phyloP scores from a whole-genome alignment of 2,888 invertebrate species.

The Synergus laeviventris region DNA sequence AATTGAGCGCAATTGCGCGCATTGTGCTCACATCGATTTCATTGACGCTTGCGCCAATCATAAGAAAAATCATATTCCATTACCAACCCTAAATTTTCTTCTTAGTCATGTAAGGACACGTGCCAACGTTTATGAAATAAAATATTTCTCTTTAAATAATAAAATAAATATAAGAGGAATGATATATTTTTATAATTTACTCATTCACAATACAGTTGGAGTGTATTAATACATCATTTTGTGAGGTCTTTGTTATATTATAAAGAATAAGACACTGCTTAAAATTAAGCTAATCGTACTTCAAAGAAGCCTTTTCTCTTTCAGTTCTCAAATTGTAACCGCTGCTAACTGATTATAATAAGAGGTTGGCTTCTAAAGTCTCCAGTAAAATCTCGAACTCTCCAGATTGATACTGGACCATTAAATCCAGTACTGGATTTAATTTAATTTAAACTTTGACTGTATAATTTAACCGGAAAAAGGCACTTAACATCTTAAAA shows the following conservation, averaged over 20 bases:
- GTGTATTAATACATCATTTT: background rate
- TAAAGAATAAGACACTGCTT: background rate
- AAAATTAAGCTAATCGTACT: background rate
- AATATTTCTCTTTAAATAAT: too few species aligned
- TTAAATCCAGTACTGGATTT: background rate
- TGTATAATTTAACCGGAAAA: background rate
- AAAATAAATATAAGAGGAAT: too few species aligned
- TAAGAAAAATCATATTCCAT: background rate
- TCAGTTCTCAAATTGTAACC: background rate
- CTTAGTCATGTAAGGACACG: background rate
- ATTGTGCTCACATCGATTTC: slow-evolving; percentile 51
- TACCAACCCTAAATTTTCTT: background rate
- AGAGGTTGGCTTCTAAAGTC: background rate
- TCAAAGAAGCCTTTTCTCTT: background rate
- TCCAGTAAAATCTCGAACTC: slow-evolving; percentile 16
- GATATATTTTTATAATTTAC: too few species aligned
- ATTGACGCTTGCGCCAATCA: slow-evolving; percentile 53
- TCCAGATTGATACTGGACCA: slow-evolving; percentile 5
- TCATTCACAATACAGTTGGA: too few species aligned
- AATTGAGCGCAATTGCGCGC: slow-evolving; percentile 42
- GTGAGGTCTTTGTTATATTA: background rate
- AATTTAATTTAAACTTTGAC: background rate
- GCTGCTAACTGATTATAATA: slow-evolving; percentile 1
- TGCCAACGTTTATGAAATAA: background rate
- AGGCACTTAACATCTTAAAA: background rate